Conservation (phyloP, 2,113 vertebrate genomes). For the Anoura caudifer region DNA sequence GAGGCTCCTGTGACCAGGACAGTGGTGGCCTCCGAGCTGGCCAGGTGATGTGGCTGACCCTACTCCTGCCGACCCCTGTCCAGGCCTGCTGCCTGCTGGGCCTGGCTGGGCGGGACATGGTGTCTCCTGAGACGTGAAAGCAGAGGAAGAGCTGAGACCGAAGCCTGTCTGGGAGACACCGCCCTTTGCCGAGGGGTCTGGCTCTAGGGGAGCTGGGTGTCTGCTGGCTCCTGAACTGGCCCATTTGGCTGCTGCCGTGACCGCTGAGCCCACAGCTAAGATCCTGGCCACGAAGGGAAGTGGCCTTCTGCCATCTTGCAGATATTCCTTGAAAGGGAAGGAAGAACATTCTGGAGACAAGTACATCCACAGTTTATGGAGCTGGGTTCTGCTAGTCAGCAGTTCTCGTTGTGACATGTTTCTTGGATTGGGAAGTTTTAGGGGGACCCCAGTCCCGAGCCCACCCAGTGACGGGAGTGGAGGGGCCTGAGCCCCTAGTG, state of each 20-base stretch:
- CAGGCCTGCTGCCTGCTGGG: too few relatives aligned
- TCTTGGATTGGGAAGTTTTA: background rate
- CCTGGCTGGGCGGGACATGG: background rate
- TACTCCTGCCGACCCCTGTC: too few relatives aligned
- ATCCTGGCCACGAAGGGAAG: background rate
- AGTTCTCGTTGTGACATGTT: fast-evolving
- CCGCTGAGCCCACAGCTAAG: background rate
- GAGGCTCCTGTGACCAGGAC: background rate
- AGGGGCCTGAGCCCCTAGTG: background rate
- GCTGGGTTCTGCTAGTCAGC: background rate
- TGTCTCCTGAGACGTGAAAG: background rate
- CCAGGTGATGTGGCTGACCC: background rate
- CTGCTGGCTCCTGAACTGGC: background rate
- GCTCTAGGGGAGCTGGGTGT: fast-evolving
- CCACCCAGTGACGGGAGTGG: fast-evolving
- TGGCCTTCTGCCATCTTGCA: background rate
- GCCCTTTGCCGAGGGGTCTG: fast-evolving
- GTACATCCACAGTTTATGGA: fast-evolving
- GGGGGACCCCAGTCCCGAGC: background rate
- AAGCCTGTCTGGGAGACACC: background rate
- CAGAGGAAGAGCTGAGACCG: background rate
- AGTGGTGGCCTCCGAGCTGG: background rate
- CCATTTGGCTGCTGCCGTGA: background rate
- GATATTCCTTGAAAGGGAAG: background rate
- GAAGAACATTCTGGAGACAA: background rate